Base-by-base conservation (phyloP, 1,140 invertebrate genomes). In the Scylla paramamosain region DNA sequence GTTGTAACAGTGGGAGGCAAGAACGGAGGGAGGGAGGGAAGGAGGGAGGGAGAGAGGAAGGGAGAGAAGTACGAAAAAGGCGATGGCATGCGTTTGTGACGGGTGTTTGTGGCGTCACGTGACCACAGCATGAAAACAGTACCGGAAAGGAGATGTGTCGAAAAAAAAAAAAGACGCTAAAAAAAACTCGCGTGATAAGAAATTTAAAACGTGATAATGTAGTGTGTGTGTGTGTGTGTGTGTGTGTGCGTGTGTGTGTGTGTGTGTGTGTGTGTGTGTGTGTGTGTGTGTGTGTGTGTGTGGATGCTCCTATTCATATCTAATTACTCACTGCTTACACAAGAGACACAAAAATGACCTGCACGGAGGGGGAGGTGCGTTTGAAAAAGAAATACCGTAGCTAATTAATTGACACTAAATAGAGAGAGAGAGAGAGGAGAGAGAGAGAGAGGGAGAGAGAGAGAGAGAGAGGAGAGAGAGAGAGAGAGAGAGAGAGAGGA, bases 241-340 rank as follows among this genome's bases (percentile, higher is more conserved):
- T 77, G 67, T 77, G 67, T 77, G 67, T 77, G 67, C n/a, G 67
- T 77, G 67, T 77, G 67, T 77, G 67, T 77, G 67, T 77, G 67
- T 77, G 67, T 77, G 67, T 77, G 67, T 77, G 67, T 77, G 67
- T 77, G 67, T 77, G 67, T 77, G 67, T 77, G 67, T 77, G 67
- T 77, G 67, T 77, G 67, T 77, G 67, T 77, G 67, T 77, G 67
- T 77, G 67, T 77, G 67, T 77, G 20, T n/a, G 67, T n/a, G 52
- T 77, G 20, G 8, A 1, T 77, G 67, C n/a, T 77, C 4, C 8
- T 12, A 1, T 77, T 77, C 4, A 77, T 12, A 1, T 20, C 0
- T 7, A 25, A n/a, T 59, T 59, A 2, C 10, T 59, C 52, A 16
- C 52, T 59, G 52, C 52, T 20, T 1, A 59, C 52, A 16, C 52